Base-by-base conservation (phyloP, 2,888 invertebrate genomes). In the Drosophila heteroneura region DNA sequence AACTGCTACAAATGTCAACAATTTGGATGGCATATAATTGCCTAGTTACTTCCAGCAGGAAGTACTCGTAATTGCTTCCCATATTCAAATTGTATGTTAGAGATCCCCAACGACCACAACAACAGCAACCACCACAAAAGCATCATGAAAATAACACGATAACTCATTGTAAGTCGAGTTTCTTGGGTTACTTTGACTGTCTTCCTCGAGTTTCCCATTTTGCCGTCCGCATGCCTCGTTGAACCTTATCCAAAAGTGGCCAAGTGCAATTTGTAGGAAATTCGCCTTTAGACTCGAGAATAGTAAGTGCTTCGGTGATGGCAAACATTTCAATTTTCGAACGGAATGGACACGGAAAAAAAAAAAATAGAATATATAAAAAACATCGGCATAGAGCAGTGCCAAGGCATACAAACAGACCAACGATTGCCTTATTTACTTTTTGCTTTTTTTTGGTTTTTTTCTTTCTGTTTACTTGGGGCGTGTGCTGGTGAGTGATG, bases 281-380 rank as follows among this genome's bases (percentile, higher is more conserved):
- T 85, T 82, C 68, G 79, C 63, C 70, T 81, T 70, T 65, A 54
- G 73, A 74, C 63, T 65, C 22, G 33, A 52, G 64, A 70, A 70
- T 60, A 66, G 61, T 52, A 64, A 82, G 74, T 70, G 80, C 68
- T 54, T 56, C 65, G 63, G 70, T 79, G 81, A 69, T 86, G 70
- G 88, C 81, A 90, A 85, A 85, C 90, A 90, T 88, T 85, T 85
- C 89, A 85, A 85, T 90, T 85, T 85, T 81, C 75, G 67, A 60
- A 72, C 75, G 62, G 61, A 70, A 68, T 75, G 60, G 33, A 59
- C 49, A 64, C 53, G 65, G 28, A 19, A 52, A 37, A 22, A 52
- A 52, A 66, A 35, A 47, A 14, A 60, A 70, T 26, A 37, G 35
- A 44, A 60, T 62, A 67, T 30, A 37, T 19, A 39, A 47, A 53